These are phyloP conservation scores for Drosophila percnosoma DNA, from an alignment of 2,888 invertebrate genomes.

Conservation along the genomic window DNA sequence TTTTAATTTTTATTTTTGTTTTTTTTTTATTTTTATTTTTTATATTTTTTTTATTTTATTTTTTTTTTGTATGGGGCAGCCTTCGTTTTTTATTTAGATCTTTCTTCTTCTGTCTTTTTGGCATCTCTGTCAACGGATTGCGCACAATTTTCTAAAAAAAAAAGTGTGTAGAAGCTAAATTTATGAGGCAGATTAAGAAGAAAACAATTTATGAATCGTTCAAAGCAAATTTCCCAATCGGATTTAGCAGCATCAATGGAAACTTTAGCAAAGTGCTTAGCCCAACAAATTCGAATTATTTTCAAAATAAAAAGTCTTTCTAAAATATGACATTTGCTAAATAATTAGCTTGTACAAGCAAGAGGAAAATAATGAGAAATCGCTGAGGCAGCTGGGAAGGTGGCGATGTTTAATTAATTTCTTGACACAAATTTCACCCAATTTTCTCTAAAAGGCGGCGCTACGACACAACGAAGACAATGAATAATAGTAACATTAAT, in stretches of 20 bases:
- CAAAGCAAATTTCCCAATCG: not conserved
- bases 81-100: constrained; percentile 45
- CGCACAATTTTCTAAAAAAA: constrained; percentile 44
- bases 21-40: not conserved
- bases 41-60: not conserved
- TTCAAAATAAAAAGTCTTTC: not conserved
- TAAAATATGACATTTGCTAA: constrained; percentile 2
- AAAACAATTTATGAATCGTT: constrained; percentile 12
- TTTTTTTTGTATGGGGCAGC: constrained; percentile 17
- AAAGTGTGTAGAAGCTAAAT: constrained; percentile 19
- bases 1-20: not conserved
- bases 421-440: constrained; percentile 41
- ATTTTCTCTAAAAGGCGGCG: constrained; percentile 22
- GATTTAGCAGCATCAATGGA: constrained; percentile 1
- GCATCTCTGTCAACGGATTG: constrained; percentile 43
- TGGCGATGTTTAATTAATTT: constrained; percentile 56
- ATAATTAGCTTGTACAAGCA: constrained; percentile 3
- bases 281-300: not conserved
- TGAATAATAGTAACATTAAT: constrained; percentile 6
- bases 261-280: not conserved
- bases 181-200: constrained; percentile 15
- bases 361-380: not conserved
- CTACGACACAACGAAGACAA: constrained; percentile 24
- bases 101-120: constrained; percentile 32
- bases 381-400: not conserved